Evolutionary conservation across 2,797 vertebrate genomes (phyloP).

Genomic region (Xenentodon cancila): DNA sequence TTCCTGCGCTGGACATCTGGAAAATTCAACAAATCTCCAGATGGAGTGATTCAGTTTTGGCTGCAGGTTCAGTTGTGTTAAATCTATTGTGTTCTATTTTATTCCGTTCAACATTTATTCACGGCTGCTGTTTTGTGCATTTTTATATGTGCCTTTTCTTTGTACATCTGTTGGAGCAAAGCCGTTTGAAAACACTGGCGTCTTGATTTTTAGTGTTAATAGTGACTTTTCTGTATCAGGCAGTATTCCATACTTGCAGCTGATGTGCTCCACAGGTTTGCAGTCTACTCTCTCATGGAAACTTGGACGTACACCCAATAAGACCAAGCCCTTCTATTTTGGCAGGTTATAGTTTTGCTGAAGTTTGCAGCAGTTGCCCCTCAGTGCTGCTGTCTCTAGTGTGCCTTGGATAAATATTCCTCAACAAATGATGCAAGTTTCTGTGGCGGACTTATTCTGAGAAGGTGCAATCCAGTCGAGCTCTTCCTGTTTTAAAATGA

Average conservation of each 20-base stretch:
- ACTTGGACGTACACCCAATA: conserved; percentile 5
- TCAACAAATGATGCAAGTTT: too few relatives aligned
- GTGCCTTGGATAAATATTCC: too few relatives aligned
- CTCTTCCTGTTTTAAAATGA: too few relatives aligned
- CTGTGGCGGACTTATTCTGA: too few relatives aligned
- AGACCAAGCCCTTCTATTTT: conserved; percentile 4
- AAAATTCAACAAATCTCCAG: conserved; percentile 48
- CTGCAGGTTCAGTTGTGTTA: conserved; percentile 50
- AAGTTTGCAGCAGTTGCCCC: too few relatives aligned
- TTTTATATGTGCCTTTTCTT: background rate
- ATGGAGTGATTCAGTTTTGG: conserved; percentile 32
- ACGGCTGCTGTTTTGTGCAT: conserved; percentile 4
- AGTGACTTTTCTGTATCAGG: background rate
- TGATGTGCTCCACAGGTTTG: background rate
- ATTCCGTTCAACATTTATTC: conserved; percentile 24
- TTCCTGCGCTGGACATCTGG: conserved; percentile 63
- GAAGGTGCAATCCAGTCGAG: too few relatives aligned
- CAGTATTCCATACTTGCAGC: background rate
- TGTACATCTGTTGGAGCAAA: too few relatives aligned
- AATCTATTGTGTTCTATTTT: conserved; percentile 38
- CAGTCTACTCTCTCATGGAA: conserved; percentile 2
- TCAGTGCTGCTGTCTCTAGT: too few relatives aligned
- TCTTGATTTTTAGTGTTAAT: background rate
- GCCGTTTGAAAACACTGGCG: too few relatives aligned
- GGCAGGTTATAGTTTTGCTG: background rate